These are phyloP conservation scores for Tor tambroides DNA, from an alignment of 2,113 vertebrate species.

Conservation along the genomic window DNA sequence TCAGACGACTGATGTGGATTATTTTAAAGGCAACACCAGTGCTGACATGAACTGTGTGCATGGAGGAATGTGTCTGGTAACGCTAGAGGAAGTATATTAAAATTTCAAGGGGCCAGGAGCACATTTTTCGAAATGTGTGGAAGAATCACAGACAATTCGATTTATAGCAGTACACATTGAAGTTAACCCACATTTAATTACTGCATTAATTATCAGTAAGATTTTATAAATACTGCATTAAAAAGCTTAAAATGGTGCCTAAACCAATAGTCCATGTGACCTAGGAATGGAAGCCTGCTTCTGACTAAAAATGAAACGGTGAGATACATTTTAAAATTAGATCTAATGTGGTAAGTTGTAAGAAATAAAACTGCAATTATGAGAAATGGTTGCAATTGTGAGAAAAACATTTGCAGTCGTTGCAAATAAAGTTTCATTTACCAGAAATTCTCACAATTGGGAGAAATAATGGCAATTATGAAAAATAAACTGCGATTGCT, in stretches of 20 bases:
- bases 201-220: background rate
- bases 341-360: background rate
- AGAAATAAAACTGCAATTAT: background rate
- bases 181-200: background rate
- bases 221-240: background rate
- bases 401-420: background rate
- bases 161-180: background rate
- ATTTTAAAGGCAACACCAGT: slow-evolving; percentile 35
- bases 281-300: background rate
- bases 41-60: slow-evolving; percentile 13
- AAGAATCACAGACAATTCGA: background rate
- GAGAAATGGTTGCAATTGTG: background rate
- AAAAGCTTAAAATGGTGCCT: background rate
- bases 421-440: no score
- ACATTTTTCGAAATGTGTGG: background rate
- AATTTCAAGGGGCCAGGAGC: background rate
- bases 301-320: background rate
- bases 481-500: no score
- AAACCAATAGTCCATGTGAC: background rate
- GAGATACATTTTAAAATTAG: background rate
- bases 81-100: slow-evolving; percentile 12
- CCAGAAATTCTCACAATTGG: no score
- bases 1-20: slow-evolving; percentile 25
- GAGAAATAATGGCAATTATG: no score
- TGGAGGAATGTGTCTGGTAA: slow-evolving; percentile 3